Percentiles rank a stretch among this genome's conserved stretches.
Conservation (phyloP, 2,888 invertebrate species). For the Aelia acuminata region DNA sequence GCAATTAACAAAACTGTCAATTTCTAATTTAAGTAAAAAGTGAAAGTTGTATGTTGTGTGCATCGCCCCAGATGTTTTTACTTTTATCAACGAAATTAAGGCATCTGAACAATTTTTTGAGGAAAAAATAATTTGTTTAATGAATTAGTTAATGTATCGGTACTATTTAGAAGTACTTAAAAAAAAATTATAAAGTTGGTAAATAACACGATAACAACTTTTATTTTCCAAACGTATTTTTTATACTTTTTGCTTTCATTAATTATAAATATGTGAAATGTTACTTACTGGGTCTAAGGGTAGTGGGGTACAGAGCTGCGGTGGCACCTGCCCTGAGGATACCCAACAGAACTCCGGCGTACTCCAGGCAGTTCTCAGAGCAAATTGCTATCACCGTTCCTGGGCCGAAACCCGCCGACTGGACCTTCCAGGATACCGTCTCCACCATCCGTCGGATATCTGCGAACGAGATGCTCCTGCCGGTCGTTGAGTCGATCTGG, state of each 20-base stretch:
- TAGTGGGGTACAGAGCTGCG: constrained; percentile 55
- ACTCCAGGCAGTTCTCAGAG: constrained; percentile 56
- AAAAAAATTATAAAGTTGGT: too few relatives aligned
- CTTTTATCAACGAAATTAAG: too few relatives aligned
- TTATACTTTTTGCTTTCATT: not conserved
- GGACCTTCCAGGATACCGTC: not conserved
- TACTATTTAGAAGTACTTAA: too few relatives aligned
- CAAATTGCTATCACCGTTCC: constrained; percentile 21
- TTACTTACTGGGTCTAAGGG: constrained; percentile 55
- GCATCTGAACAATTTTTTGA: too few relatives aligned
- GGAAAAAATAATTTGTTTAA: too few relatives aligned
- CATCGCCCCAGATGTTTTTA: too few relatives aligned
- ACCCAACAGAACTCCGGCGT: constrained; percentile 58
- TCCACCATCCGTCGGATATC: constrained; percentile 10
- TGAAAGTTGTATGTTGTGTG: too few relatives aligned
- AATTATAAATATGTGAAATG: not conserved
- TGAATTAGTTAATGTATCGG: too few relatives aligned
- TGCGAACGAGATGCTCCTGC: not conserved
- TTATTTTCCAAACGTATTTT: too few relatives aligned
- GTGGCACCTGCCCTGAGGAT: constrained; percentile 58
- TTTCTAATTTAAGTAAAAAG: too few relatives aligned
- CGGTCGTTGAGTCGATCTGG: constrained; percentile 25
- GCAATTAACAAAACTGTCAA: too few relatives aligned
- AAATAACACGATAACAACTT: too few relatives aligned
- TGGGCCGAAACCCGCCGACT: constrained; percentile 34